Percentiles rank a stretch among this genome's conserved stretches.
Evolutionary conservation across 2,888 invertebrate species (phyloP).

Genomic region (Lepetodrilus schrolli): DNA sequence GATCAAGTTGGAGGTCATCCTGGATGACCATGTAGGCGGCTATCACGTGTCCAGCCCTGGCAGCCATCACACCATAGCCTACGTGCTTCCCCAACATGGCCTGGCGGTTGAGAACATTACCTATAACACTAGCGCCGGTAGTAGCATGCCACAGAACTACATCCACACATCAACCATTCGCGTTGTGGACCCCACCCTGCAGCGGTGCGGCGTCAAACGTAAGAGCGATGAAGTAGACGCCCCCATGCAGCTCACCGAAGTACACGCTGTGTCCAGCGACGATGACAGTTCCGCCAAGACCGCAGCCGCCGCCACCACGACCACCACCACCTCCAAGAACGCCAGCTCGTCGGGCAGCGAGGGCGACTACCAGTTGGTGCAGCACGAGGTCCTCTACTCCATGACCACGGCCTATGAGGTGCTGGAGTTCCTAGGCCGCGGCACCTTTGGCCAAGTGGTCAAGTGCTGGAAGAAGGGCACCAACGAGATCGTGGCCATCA

Average conservation of each 20-base stretch:
- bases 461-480: slow-evolving; percentile 99
- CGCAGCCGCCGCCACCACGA: slow-evolving; percentile 48
- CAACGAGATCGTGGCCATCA: slow-evolving; percentile 99
- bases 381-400: slow-evolving; percentile 97
- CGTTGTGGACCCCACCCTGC: slow-evolving; percentile 61
- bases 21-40: slow-evolving; percentile 62
- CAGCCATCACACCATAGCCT: slow-evolving; percentile 39
- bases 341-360: slow-evolving; percentile 78
- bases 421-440: slow-evolving; percentile 98
- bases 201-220: slow-evolving; percentile 75
- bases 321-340: slow-evolving; percentile 62
- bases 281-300: slow-evolving; percentile 70
- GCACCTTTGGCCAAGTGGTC: slow-evolving; percentile 98
- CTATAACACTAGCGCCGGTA: slow-evolving; percentile 13
- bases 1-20: slow-evolving; percentile 65
- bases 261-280: slow-evolving; percentile 70
- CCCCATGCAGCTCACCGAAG: slow-evolving; percentile 71
- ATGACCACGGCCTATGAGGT: slow-evolving; percentile 94
- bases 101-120: slow-evolving; percentile 38
- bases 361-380: slow-evolving; percentile 98
- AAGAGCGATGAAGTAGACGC: slow-evolving; percentile 72
- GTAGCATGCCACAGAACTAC: slow-evolving; percentile 13
- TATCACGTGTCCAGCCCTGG: slow-evolving; percentile 37
- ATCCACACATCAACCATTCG: slow-evolving; percentile 31
- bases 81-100: slow-evolving; percentile 48